These are phyloP conservation scores for Tenodera sinensis DNA, from an alignment of 2,888 invertebrate species.

Conservation along the genomic window DNA sequence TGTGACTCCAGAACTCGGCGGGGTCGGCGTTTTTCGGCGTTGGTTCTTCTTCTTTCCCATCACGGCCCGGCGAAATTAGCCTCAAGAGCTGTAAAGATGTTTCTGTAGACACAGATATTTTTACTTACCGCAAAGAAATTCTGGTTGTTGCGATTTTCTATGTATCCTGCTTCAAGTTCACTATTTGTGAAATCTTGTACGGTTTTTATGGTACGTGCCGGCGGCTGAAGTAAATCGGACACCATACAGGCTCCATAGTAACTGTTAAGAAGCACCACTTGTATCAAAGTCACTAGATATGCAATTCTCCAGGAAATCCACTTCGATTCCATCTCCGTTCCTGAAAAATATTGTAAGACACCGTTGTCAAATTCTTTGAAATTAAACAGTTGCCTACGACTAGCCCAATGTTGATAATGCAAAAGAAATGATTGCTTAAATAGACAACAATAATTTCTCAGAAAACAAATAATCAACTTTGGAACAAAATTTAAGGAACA, in stretches of 20 bases:
- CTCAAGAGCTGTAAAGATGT: too few species aligned
- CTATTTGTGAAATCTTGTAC: background rate
- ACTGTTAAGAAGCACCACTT: conserved; percentile 8
- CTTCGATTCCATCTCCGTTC: background rate
- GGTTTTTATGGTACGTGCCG: background rate
- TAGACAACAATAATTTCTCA: too few species aligned
- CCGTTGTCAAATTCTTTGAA: too few species aligned
- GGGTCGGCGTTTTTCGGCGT: too few species aligned
- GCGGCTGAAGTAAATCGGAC: conserved; percentile 10
- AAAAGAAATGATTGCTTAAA: too few species aligned
- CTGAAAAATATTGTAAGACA: background rate
- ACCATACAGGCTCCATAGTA: conserved; percentile 15
- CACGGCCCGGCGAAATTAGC: too few species aligned
- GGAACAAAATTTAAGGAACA: too few species aligned
- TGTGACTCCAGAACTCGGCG: too few species aligned
- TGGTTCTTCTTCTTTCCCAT: too few species aligned
- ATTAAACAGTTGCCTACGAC: too few species aligned
- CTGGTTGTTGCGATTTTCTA: background rate
- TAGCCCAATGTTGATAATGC: too few species aligned
- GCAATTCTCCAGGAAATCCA: conserved; percentile 13
- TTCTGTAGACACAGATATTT: background rate
- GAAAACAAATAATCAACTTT: too few species aligned
- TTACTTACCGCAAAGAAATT: background rate
- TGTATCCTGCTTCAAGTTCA: background rate
- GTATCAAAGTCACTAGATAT: conserved; percentile 3